Evolutionary conservation across 2,888 invertebrate species (phyloP), one percentile per base, ranked within the genome.

Genomic region (Neelides folsomi): DNA sequence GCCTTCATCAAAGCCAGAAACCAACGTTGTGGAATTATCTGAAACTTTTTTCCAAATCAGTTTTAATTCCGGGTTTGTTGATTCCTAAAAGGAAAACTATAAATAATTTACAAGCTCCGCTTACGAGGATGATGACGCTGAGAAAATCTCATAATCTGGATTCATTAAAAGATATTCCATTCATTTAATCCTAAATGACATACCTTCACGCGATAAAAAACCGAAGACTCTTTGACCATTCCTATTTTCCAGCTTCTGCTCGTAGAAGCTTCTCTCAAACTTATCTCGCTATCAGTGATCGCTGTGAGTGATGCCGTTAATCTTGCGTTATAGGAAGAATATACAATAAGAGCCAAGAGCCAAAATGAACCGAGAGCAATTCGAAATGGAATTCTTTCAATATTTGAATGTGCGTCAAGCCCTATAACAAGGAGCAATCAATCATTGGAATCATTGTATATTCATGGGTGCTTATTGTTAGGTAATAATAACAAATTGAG

Each of bases 251-350:
- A 63, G 15, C 53, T 45, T 15, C 20, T 7, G 41, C 52, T 60
- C n/a, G 37, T 49, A 2, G 61, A 54, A 10, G 60, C 61, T 49
- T 61, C 60, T 9, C 43, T 12, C 27, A 63, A 47, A 18, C 58
- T 56, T n/a, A 55, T 54, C 7, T 61, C 40, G 27, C 16, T 55
- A 9, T 57, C 59, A 6, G 55, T 55, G 8, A 52, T 53, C 4
- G 61, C 61, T 10, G 63, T 61, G 3, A 63, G 49, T 46, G 58
- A 63, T 5, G 61, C 55, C 9, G 63, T 63, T 1, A 63, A 49
- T 12, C 57, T 49, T 12, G 63, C 63, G 3, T 59, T 63, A 48
- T 63, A 63, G 34, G 56, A 54, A 10, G 60, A 54, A 45, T 61
- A 63, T 3, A 63, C 43, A 9, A 61, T 54, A 9, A 63, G 57